Evolutionary conservation across 2,797 vertebrate genomes (phyloP), one percentile per base, ranked within the genome.

Genomic region (Peromyscus aztecus): DNA sequence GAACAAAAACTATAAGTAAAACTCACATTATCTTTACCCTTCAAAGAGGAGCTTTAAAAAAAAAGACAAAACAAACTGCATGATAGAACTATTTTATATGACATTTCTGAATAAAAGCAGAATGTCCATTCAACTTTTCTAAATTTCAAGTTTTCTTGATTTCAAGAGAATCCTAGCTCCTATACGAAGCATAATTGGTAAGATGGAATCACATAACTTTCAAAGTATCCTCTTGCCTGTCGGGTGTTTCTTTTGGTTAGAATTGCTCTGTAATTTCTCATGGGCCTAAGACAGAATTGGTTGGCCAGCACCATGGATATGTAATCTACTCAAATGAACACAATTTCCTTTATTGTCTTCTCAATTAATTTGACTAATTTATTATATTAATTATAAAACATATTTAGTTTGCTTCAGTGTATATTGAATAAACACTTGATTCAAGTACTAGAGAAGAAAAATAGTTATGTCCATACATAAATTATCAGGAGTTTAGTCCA

Each of bases 391-490:
- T 52, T 14, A 80, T 61, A 31, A 21, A 69, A 71, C 6, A 31
- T 63, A 78, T 93, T 93, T 31, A 82, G 6, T 94, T 93, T 80
- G 40, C 63, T 89, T 94, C 8, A 76, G 3, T 14, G 87, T 76
- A 59, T 27, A 61, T 40, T 88, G 37, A 87, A 14, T 23, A 91
- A 19, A 11, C 4, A 63, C 13, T 34, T 11, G 61, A 8, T 16
- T 24, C 2, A 86, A 1, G 21, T 67, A 86, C 12, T 73, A 90
- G 3, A 91, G 40, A 63, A 59, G 13, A 73, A 87, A 85, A 80
- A 37, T 87, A 83, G 23, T 86, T 17, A 14, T 80, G 17, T 40
- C 43, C 43, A 21, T 52, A 71, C 37, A 4, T 71, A 73, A 73
- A 19, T 77, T 43, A 4, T 80, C n/a, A 69, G 13, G 63, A 89